Base-by-base conservation (phyloP, 2,888 invertebrate species). In the Dorcus hopei region DNA sequence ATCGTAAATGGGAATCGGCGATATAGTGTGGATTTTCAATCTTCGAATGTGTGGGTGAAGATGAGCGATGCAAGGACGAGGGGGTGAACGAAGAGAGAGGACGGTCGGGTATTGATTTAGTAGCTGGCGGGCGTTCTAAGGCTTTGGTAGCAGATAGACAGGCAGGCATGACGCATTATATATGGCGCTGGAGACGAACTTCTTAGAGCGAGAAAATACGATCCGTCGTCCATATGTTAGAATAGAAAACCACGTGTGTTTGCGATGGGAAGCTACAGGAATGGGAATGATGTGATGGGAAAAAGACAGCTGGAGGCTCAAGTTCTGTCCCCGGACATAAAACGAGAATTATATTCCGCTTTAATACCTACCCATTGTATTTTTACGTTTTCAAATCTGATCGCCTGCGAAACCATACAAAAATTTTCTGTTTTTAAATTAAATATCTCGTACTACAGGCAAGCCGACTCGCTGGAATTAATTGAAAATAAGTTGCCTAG, bases 161-260 rank as follows among this genome's bases (percentile, higher is more conserved):
- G 75, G 72, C 77, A 73, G 73, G 77, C 77, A 76, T 77, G 78
- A 78, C 77, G 78, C 76, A 77, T 78, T 78, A 78, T 79, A 78
- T 78, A 79, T 78, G 77, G 78, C 77, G 77, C 70, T 72, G 75
- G 77, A 78, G 79, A 79, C 77, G 79, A 77, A 78, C 74, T 75
- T 64, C 68, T 62, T 58, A 65, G 69, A 69, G 63, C 62, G 66
- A 69, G 71, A 72, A 55, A 61, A 62, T 57, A 58, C 49, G 52
- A 62, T 45, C 52, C 53, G 39, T 11, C 6, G 7, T 16, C 26
- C 40, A 2, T 5, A 0, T 33, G 38, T 23, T 38, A 52, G 50
- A 61, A 47, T 43, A 60, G 52, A 42, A 57, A 61, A 52, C 43
- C 58, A 54, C 67, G 65, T 67, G 68, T 71, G 70, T 71, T 58